Evolutionary conservation across 2,797 vertebrate genomes (phyloP), one percentile per base, ranked within the genome.

Genomic region (Sebastiscus tertius): DNA sequence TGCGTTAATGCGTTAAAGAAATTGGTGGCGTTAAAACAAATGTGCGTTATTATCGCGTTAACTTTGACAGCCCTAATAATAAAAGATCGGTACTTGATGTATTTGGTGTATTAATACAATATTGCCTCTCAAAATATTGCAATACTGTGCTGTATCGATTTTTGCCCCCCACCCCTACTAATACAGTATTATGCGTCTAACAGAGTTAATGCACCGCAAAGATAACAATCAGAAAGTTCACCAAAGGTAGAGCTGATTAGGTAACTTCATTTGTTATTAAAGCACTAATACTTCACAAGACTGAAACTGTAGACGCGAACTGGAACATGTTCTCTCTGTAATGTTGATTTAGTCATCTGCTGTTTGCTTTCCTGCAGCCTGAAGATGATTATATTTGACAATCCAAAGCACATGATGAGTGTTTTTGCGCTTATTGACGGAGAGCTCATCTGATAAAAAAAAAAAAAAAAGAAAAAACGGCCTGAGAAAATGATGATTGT

Each of bases 281-380:
- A 36, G 70, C 11, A 39, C 29, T 29, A 16, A 24, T 54, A 5
- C 14, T 42, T 83, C 61, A 74, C 70, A 52, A 73, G 65, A 79
- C 62, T 77, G 65, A 73, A 67, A 81, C 67, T 73, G 69, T 65
- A 26, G 33, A 46, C 22, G 74, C 36, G 79, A 87, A 69, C 34
- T 14, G 18, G 66, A 83, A 42, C 39, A 58, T 69, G 26, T 80
- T 46, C 60, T 62, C 24, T 34, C 8, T 20, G 11, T 16, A 62
- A 1, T 84, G 77, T 90, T 87, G 82, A 75, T 87, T 87, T 85
- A 90, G 90, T 84, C 80, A 77, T 77, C 76, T 71, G 60, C 72
- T 87, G 83, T 92, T 91, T 89, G 82, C 75, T 77, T 77, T 86
- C 4, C 69, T 71, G 63, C 52, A 79, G 79, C 61, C 80, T 80